A percentile compares a stretch with the other conserved stretches of the same genome.
phyloP scores from a whole-genome alignment of 2,113 vertebrate species.

The Athene cunicularia region DNA sequence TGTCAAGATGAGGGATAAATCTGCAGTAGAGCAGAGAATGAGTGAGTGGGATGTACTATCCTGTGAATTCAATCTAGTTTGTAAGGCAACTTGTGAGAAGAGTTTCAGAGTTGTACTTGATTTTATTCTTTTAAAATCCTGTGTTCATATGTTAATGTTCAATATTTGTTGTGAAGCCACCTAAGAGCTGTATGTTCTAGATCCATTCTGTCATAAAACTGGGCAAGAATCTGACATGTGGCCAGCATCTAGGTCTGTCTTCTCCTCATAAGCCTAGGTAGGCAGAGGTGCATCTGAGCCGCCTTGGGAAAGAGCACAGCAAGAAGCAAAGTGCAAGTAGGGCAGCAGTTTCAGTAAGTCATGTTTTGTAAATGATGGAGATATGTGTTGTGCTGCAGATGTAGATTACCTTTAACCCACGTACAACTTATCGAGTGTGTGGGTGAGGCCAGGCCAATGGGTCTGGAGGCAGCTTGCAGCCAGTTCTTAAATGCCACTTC shows the following conservation, averaged over 20 bases:
- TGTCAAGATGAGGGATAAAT: neutral
- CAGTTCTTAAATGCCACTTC: neutral
- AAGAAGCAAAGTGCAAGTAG: neutral
- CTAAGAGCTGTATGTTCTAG: neutral
- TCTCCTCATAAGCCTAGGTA: neutral
- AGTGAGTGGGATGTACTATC: neutral
- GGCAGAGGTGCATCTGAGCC: neutral
- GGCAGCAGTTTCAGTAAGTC: neutral
- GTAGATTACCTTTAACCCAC: neutral
- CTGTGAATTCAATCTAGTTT: neutral
- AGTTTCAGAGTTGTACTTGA: neutral
- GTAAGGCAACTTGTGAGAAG: neutral
- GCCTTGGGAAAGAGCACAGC: neutral
- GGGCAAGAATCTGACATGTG: neutral
- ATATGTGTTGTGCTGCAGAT: neutral
- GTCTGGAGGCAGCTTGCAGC: neutral
- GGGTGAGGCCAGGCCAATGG: neutral
- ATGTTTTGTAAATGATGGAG: rapidly evolving
- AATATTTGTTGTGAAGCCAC: neutral
- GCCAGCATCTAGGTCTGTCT: neutral
- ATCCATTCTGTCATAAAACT: neutral
- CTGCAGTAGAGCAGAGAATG: neutral
- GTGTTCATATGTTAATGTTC: neutral
- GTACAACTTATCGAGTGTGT: neutral
- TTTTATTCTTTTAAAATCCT: neutral